These are phyloP conservation scores for Parochlus steinenii DNA, from an alignment of 2,888 invertebrate species.

Conservation along the genomic window DNA sequence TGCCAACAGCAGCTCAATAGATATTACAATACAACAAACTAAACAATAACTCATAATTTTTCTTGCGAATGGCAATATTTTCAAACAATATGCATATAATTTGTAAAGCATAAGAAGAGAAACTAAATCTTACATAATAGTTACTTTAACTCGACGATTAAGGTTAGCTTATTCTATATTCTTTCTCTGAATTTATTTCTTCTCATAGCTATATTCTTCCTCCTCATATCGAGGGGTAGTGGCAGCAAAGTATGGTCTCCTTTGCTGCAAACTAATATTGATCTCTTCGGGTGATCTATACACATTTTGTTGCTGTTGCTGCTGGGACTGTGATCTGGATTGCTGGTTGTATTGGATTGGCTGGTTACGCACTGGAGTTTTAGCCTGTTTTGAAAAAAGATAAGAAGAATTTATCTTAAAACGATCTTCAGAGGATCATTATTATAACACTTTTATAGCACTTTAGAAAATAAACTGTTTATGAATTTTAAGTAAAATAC, in stretches of 20 bases:
- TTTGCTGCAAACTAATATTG: constrained; percentile 68
- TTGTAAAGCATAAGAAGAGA: too few relatives aligned
- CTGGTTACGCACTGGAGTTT: constrained; percentile 16
- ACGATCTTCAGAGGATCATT: too few relatives aligned
- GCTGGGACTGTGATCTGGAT: constrained; percentile 25
- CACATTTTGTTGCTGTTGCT: constrained; percentile 44
- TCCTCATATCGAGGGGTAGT: constrained; percentile 26
- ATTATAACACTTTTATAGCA: too few relatives aligned
- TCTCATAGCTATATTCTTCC: constrained; percentile 29
- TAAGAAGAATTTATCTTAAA: not conserved
- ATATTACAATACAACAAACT: too few relatives aligned
- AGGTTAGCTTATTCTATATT: too few relatives aligned
- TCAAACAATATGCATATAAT: too few relatives aligned
- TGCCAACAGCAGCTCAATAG: too few relatives aligned
- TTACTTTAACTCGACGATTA: too few relatives aligned
- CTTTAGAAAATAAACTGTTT: not conserved
- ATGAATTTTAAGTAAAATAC: constrained; percentile 13
- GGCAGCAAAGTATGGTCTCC: constrained; percentile 43
- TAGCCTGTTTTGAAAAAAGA: constrained; percentile 1
- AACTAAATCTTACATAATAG: too few relatives aligned
- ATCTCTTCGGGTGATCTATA: constrained; percentile 76
- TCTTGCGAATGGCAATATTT: too few relatives aligned
- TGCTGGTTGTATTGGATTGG: constrained; percentile 24
- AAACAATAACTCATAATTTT: too few relatives aligned
- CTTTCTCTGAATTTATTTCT: too few relatives aligned